Base-by-base conservation (phyloP, 1,140 invertebrate genomes). In the Bicyclus anynana region DNA sequence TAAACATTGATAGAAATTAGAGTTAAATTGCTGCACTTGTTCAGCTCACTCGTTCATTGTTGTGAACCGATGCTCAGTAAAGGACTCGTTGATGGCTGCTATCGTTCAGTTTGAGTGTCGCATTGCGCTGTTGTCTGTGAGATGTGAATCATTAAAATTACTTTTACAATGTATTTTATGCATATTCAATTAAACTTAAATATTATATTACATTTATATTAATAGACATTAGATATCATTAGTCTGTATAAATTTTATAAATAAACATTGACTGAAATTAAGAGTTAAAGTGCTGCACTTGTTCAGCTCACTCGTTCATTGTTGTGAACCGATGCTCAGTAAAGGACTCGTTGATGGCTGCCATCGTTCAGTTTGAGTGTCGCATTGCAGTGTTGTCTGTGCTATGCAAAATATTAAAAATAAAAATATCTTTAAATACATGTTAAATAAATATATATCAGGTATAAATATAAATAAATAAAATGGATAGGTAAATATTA, bases 281-380 rank as follows among this genome's bases (percentile, higher is more conserved):
- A 17, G 10, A 13, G 9, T n/a, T 40, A 5, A 40, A 44, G 40
- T 20, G 18, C 40, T 12, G 18, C 40, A 21, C 40, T 44, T 20
- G 17, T 7, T 44, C 17, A 44, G 16, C 20, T 44, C 40, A 44
- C 16, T 40, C 12, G 40, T 20, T 44, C 40, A 20, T 20, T 16
- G 40, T 20, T 44, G 40, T 42, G 21, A 44, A 37, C 48, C 37
- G 54, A 50, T 58, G 55, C 29, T 58, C 37, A 46, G 37, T 58
- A 52, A 57, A 58, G 48, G 44, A 37, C 48, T 46, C 10, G 48
- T 46, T 58, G 48, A 58, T 46, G 48, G 29, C 46, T 53, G 53
- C 29, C 54, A 53, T 53, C 46, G 40, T 20, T 52, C 26, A 52
- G 18, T 29, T 14, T n/a, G 23, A 51, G 40, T 20, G 55, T 58